A percentile compares a stretch with the other conserved stretches of the same genome.
Evolutionary conservation across 2,797 vertebrate species (phyloP).

Genomic region (Picus viridis): DNA sequence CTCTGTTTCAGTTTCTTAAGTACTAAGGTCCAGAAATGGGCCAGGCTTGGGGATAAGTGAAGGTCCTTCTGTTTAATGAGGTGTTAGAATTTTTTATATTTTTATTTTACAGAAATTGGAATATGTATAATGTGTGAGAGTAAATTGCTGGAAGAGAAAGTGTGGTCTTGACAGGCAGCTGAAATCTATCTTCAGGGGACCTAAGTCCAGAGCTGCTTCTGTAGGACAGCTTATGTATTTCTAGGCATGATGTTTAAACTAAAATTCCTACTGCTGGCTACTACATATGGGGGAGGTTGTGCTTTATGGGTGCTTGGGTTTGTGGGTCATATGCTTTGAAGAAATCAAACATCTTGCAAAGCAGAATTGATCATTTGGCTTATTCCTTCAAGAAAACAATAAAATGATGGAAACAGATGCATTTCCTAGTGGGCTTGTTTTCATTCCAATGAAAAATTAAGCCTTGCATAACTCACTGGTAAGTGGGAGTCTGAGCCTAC

Average conservation of each 20-base stretch:
- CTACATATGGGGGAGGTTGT: background rate
- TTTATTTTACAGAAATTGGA: background rate
- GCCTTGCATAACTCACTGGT: background rate
- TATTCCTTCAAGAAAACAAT: background rate
- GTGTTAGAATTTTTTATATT: background rate
- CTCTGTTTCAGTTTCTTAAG: conserved; percentile 11
- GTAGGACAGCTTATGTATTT: background rate
- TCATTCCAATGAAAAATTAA: background rate
- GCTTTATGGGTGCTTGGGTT: background rate
- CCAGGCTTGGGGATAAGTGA: background rate
- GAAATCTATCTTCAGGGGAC: background rate
- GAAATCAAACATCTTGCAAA: background rate
- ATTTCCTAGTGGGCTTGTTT: background rate
- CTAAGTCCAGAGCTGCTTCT: background rate
- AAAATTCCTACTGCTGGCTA: background rate
- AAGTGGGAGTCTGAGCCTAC: background rate
- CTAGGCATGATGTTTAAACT: background rate
- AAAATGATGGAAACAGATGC: background rate
- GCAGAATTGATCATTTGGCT: background rate
- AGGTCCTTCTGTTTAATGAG: conserved; percentile 19
- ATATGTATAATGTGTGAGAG: background rate
- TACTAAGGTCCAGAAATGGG: conserved; percentile 18
- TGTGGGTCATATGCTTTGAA: background rate
- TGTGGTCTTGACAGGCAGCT: background rate
- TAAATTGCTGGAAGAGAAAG: background rate